Base-by-base conservation (phyloP, 2,113 vertebrate genomes). In the Colaptes auratus region DNA sequence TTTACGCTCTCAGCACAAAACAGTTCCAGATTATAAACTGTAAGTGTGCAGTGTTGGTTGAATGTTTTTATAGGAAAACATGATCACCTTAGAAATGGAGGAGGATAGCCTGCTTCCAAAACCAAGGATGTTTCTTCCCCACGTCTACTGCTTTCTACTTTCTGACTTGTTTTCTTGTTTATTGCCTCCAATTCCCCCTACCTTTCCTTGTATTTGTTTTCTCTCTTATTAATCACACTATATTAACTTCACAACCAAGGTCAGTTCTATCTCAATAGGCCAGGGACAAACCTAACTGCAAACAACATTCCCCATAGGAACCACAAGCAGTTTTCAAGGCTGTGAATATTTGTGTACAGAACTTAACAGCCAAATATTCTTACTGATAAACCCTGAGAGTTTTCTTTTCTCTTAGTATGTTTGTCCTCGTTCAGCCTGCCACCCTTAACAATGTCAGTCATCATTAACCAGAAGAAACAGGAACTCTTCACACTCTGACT, bases 381-480 rank as follows among this genome's bases (percentile, higher is more conserved):
- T 82, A 21, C 11, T 48, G 61, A 80, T 72, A 83, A 91, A 39
- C 55, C 92, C 24, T 50, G 15, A 2, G 4, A 59, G 25, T 44
- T 64, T 79, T 72, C 11, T 48, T 72, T 66, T 87, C 94, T 91
- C 76, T 74, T 48, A 81, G 65, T 18, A 21, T 67, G n/a, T 69
- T 70, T 87, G 20, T 67, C 42, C 55, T 92, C 86, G 92, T 73
- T 87, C 72, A 95, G 86, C 30, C n/a, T 96, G 18, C 50, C 73
- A 94, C 67, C 6, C n/a, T 70, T 35, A 94, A 70, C 33, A 88
- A 9, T 46, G 61, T 75, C 6, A 85, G 50, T 48, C 81, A 67
- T 85, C 52, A 82, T 81, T 94, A 84, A 94, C 86, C 91, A 90
- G 27, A 50, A 88, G 61, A 78, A 94, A 82, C 8, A 74, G 65